Conservation (phyloP, 2,797 vertebrate species). For the Anguilla anguilla region DNA sequence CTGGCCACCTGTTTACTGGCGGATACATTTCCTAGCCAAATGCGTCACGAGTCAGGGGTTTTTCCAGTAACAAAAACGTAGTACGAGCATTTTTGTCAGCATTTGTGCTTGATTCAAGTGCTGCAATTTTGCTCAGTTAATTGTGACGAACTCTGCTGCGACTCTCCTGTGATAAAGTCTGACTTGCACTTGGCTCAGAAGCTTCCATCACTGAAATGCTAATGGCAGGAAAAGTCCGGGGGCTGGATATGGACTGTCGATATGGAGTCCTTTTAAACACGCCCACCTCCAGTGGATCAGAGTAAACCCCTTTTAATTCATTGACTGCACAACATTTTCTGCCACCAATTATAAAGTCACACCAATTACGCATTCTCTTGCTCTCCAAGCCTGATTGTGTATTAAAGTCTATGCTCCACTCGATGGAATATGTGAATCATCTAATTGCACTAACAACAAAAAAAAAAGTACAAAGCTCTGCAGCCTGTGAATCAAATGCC, state of each 20-base stretch:
- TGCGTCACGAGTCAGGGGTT: background rate
- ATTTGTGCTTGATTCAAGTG: background rate
- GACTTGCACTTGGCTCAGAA: background rate
- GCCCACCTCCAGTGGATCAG: background rate
- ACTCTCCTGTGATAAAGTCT: background rate
- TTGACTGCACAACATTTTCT: background rate
- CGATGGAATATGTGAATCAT: background rate
- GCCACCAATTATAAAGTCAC: background rate
- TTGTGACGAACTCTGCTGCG: background rate
- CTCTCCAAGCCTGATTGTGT: background rate
- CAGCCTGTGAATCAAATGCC: background rate
- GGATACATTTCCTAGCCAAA: background rate
- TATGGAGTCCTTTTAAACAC: background rate
- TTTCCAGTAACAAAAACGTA: background rate
- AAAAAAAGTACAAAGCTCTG: background rate
- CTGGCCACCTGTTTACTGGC: background rate
- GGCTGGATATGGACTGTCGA: background rate
- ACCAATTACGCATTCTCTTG: background rate
- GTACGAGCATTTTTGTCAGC: background rate
- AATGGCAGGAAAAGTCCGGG: background rate
- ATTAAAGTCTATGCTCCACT: background rate
- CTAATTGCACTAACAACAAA: background rate
- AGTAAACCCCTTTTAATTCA: background rate
- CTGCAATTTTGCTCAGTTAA: conserved; percentile 1
- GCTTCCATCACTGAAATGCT: background rate